Percentiles rank a stretch among this genome's conserved stretches.
Conservation (phyloP, 2,797 vertebrate species). For the Oceanodroma leucorhoa region DNA sequence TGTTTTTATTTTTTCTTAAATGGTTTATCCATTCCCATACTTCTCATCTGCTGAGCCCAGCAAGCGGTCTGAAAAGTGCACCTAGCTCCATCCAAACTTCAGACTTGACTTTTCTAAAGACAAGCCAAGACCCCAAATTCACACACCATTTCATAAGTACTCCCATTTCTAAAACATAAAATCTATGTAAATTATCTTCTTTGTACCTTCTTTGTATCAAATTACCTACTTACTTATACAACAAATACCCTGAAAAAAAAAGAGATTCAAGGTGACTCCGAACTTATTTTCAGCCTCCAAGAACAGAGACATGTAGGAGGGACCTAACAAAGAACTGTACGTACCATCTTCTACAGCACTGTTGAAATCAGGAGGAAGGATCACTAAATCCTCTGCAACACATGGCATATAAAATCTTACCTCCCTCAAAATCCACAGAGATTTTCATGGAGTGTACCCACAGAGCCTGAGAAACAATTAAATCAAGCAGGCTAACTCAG, state of each 20-base stretch:
- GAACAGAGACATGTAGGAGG: neutral
- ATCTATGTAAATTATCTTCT: neutral
- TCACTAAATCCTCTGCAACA: neutral
- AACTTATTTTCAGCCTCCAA: neutral
- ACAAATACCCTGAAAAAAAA: neutral
- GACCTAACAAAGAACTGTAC: neutral
- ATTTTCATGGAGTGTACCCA: neutral
- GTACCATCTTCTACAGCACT: neutral
- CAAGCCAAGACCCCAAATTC: neutral
- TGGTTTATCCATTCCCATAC: neutral
- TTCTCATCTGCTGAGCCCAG: neutral
- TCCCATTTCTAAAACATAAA: neutral
- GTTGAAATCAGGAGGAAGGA: neutral
- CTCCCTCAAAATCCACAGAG: neutral
- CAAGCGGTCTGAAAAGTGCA: neutral
- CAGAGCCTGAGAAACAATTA: neutral
- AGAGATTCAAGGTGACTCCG: neutral
- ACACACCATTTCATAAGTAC: neutral
- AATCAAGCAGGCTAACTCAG: neutral
- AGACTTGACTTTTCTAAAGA: neutral
- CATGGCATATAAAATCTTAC: neutral
- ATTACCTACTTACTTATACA: neutral
- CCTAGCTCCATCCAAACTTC: neutral
- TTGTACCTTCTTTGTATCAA: neutral
- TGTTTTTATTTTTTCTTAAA: neutral